Conservation (phyloP, 2,888 invertebrate genomes). For the Pyrrhosoma nymphula region DNA sequence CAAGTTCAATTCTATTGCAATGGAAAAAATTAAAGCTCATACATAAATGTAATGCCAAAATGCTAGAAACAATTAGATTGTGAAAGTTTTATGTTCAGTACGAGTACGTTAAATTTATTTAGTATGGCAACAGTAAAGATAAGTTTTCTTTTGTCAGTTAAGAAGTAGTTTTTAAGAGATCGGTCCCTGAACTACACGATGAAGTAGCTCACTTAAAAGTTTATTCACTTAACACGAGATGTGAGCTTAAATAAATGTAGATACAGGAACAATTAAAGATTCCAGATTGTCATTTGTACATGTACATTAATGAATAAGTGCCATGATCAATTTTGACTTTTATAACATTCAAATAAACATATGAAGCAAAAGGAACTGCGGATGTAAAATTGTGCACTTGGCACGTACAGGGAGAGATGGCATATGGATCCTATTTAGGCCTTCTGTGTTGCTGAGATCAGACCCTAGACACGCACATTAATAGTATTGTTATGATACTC, state of each 20-base stretch:
- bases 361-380: constrained; percentile 44
- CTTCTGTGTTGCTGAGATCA: constrained; percentile 71
- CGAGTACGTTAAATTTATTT: neutral
- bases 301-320: constrained; percentile 34
- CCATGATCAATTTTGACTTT: constrained; percentile 31
- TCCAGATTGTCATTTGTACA: constrained; percentile 40
- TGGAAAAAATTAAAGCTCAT: neutral
- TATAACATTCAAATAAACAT: constrained; percentile 44
- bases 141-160: constrained; percentile 29
- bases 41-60: neutral
- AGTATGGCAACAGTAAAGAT: neutral
- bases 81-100: neutral
- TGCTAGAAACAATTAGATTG: neutral
- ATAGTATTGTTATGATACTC: constrained; percentile 68
- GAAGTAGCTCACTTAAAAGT: constrained; percentile 25
- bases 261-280: constrained; percentile 50
- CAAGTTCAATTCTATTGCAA: constrained; percentile 42
- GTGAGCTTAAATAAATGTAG: constrained; percentile 61
- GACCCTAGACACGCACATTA: constrained; percentile 69
- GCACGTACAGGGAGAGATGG: constrained; percentile 51
- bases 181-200: constrained; percentile 41
- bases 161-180: constrained; percentile 1
- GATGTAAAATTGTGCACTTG: constrained; percentile 31
- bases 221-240: constrained; percentile 6
- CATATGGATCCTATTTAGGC: constrained; percentile 69